phyloP scores from a whole-genome alignment of 2,113 vertebrate genomes.

The Centrocercus urophasianus region DNA sequence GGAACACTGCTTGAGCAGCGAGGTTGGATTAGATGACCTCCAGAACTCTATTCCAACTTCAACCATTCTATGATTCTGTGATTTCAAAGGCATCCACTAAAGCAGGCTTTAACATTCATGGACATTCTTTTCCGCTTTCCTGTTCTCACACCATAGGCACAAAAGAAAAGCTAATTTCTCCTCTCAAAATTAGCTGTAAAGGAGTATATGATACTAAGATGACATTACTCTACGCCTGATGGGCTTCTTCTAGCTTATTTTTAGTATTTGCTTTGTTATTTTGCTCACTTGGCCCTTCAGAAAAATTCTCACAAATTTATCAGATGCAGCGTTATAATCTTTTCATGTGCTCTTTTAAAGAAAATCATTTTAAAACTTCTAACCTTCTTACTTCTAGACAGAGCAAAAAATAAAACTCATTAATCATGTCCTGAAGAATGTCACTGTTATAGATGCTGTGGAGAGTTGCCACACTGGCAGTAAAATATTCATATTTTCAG shows the following conservation, averaged over 20 bases:
- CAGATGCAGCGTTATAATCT: constrained; percentile 8
- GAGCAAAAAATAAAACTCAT: constrained; percentile 65
- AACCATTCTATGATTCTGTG: not conserved
- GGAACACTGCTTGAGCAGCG: not conserved
- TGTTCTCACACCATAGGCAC: not conserved
- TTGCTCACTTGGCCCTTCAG: not conserved
- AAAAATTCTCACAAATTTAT: constrained; percentile 24
- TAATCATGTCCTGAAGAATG: constrained; percentile 70
- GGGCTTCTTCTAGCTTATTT: not conserved
- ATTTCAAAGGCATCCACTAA: not conserved
- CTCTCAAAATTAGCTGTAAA: not conserved
- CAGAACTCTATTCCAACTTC: not conserved
- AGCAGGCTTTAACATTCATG: not conserved
- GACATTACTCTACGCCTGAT: not conserved
- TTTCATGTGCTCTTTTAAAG: not conserved
- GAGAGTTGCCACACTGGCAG: constrained; percentile 74
- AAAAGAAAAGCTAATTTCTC: not conserved
- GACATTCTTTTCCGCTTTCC: not conserved
- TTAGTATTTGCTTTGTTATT: not conserved
- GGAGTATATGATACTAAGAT: not conserved
- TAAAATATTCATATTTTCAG: constrained; percentile 75
- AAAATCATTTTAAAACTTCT: constrained; percentile 56
- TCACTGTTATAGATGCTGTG: constrained; percentile 79
- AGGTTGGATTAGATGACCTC: not conserved
- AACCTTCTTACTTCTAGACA: constrained; percentile 51